Evolutionary conservation across 2,113 vertebrate species (phyloP).

Genomic region (Heterotis niloticus): DNA sequence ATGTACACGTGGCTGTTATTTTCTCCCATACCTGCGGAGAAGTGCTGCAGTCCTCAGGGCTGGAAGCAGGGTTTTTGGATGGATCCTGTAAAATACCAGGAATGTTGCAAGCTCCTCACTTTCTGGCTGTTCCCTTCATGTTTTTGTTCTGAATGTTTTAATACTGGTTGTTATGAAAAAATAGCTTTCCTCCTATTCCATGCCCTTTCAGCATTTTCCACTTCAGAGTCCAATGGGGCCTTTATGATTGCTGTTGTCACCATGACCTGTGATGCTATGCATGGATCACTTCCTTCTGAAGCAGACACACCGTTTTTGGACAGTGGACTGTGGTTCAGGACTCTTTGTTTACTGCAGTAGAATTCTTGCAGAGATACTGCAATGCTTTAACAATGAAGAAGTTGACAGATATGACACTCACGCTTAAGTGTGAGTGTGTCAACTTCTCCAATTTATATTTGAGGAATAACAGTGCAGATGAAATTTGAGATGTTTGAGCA

Average conservation of each 20-base stretch:
- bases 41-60: background rate
- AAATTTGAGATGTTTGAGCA: background rate
- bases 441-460: background rate
- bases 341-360: too few species aligned
- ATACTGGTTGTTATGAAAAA: slow-evolving; percentile 52
- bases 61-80: background rate
- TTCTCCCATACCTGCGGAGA: background rate
- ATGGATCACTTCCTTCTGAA: too few species aligned
- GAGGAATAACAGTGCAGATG: background rate
- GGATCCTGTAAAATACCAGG: slow-evolving; percentile 35
- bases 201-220: slow-evolving; percentile 34
- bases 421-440: too few species aligned
- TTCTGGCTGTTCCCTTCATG: slow-evolving; percentile 51
- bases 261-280: background rate
- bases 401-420: too few species aligned
- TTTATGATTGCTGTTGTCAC: background rate
- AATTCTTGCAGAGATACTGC: too few species aligned
- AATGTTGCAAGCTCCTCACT: slow-evolving; percentile 52
- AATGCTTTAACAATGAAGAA: too few species aligned
- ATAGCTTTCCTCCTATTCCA: slow-evolving; percentile 56
- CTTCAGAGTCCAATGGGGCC: background rate
- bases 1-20: background rate
- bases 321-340: too few species aligned
- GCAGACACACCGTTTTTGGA: too few species aligned
- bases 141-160: slow-evolving; percentile 65